Evolutionary conservation across 2,888 invertebrate species (phyloP).

Genomic region (Aleiodes testaceus): DNA sequence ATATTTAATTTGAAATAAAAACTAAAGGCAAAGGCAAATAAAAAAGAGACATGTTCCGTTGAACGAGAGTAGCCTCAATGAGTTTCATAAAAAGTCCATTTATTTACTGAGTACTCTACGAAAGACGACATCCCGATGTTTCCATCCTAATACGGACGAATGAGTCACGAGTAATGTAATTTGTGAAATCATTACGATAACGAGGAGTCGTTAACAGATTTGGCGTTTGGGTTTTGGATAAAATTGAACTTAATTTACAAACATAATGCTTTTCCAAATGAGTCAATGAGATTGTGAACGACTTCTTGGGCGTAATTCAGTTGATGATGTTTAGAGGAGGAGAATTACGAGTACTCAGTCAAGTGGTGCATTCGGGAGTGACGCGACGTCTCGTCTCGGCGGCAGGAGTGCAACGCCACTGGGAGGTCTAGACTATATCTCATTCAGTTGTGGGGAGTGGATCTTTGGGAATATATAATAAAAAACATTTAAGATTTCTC

Average conservation of each 20-base stretch:
- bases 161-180: constrained; percentile 6
- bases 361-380: constrained; percentile 2
- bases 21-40: background rate
- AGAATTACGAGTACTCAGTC: background rate
- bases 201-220: constrained; percentile 1
- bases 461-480: no score
- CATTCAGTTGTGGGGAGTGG: background rate
- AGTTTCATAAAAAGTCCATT: background rate
- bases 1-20: constrained; percentile 17
- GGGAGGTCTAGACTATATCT: constrained; percentile 15
- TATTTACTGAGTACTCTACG: background rate
- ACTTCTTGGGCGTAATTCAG: background rate
- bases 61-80: constrained; percentile 15
- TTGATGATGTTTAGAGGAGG: background rate
- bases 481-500: no score
- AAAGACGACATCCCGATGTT: background rate
- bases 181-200: constrained; percentile 23
- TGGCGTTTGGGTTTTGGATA: background rate
- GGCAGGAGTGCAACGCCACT: constrained; percentile 11
- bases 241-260: background rate
- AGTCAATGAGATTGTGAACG: background rate
- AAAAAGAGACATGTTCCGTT: background rate
- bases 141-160: constrained; percentile 4
- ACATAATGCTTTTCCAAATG: background rate
- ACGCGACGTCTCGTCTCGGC: constrained; percentile 28